Evolutionary conservation across 2,113 vertebrate species (phyloP).

Genomic region (Salvelinus alpinus): DNA sequence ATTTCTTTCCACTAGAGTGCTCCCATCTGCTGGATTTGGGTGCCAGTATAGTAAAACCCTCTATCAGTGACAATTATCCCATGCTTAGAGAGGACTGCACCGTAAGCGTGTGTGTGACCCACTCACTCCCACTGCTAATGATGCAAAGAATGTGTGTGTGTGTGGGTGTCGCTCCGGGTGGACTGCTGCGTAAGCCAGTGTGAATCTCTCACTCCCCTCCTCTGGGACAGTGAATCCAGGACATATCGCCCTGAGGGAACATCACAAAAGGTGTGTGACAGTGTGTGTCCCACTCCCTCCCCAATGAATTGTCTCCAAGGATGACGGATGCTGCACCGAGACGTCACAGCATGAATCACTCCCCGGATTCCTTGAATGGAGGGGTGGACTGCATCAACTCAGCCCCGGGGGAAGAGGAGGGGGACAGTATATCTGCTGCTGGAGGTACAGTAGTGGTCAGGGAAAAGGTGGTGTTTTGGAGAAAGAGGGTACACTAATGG

Average conservation of each 20-base stretch:
- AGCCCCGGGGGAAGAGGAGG: conserved; percentile 40
- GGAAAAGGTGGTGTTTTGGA: too few relatives aligned
- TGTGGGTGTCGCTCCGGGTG: background rate
- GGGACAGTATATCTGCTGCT: background rate
- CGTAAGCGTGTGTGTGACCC: conserved; percentile 40
- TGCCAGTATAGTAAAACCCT: conserved; percentile 58
- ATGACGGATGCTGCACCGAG: background rate
- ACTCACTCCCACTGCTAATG: conserved; percentile 22
- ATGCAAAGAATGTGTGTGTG: conserved; percentile 11
- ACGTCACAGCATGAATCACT: conserved; percentile 35
- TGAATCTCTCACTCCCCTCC: conserved; percentile 21
- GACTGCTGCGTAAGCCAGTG: background rate
- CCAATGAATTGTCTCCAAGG: background rate
- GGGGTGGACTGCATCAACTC: conserved; percentile 41
- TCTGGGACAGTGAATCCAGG: conserved; percentile 41
- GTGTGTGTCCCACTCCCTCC: conserved; percentile 20
- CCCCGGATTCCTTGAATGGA: conserved; percentile 23
- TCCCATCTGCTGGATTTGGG: conserved; percentile 64
- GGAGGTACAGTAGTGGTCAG: background rate
- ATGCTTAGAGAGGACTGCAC: conserved; percentile 34
- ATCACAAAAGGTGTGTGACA: conserved; percentile 35
- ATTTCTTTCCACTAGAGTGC: conserved; percentile 66
- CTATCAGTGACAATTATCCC: conserved; percentile 66
- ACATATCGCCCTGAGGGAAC: conserved; percentile 54
- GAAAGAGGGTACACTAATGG: too few relatives aligned